Base-by-base conservation (phyloP, 1,140 invertebrate species). In the Heliconius melpomene region DNA sequence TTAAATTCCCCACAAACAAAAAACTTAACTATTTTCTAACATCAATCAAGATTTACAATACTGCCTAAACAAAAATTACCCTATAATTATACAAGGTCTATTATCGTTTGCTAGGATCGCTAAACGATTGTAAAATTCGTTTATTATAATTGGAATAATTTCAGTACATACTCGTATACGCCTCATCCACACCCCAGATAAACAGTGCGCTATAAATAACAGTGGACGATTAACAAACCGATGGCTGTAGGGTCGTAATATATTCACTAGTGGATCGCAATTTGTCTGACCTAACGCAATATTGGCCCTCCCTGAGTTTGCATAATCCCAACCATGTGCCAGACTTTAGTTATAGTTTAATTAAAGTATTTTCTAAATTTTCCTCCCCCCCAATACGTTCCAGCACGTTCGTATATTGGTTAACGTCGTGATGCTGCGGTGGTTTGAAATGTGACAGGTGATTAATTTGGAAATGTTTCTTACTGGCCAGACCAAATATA, bases 221-320 rank as follows among this genome's bases (percentile, higher is more conserved):
- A 80, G 83, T 81, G 82, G 86, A 88, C 92, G 91, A 93, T 94
- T 94, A 94, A 93, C 91, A 92, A 90, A 93, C 90, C 89, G 87
- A 91, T 89, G 87, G 86, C 85, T 86, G 85, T 87, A 85, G 79
- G 87, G 85, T 88, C 89, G 92, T 94, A 94, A 94, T 94, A 92
- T 94, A 94, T 94, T 93, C 91, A 90, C 88, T 90, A 84, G 87
- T 88, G 88, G 91, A 91, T 92, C 90, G 89, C 92, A 93, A 94
- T 93, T 94, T 94, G 91, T 94, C 91, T 89, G 90, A 92, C 90
- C 91, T 91, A 91, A 93, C 88, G 89, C 88, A 91, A 92, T 93
- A 93, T 91, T 85, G 84, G 86, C 83, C 84, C 84, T 83, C 70
- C 80, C 80, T 83, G 81, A 83, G 83, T 88, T 82, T 86, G 82